Evolutionary conservation across 2,797 vertebrate species (phyloP).

Genomic region (Aphelocoma californica): DNA sequence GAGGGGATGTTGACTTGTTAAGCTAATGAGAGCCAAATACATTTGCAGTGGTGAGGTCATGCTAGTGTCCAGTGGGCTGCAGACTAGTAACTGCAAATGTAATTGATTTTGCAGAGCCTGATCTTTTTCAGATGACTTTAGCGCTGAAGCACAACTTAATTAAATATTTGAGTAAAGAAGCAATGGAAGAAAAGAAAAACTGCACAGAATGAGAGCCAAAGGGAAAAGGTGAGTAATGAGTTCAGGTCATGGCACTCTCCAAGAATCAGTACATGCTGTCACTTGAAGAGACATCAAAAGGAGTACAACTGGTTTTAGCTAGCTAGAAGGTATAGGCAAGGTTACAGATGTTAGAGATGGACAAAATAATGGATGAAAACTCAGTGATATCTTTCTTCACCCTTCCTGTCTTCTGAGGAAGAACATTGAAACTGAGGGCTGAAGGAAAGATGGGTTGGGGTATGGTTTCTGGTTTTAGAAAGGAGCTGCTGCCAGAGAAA

Average conservation of each 20-base stretch:
- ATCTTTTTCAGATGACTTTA: not conserved
- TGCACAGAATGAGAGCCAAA: not conserved
- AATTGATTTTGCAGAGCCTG: not conserved
- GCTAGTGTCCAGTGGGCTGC: not conserved
- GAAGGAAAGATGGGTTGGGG: not conserved
- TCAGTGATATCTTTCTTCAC: not conserved
- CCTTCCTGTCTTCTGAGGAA: not conserved
- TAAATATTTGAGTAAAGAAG: not conserved
- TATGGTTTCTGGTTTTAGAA: not conserved
- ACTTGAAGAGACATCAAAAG: not conserved
- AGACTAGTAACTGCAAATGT: not conserved
- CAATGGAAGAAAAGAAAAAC: not conserved
- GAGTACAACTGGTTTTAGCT: not conserved
- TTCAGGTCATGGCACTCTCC: not conserved
- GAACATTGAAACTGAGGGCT: not conserved
- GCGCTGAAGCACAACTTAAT: not conserved
- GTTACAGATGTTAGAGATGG: not conserved
- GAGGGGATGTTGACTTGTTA: not conserved
- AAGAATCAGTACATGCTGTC: rapidly evolving
- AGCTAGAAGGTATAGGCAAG: not conserved
- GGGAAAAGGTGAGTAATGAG: not conserved
- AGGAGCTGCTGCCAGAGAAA: not conserved
- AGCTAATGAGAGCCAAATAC: not conserved
- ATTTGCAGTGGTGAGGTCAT: not conserved
- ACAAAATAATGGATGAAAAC: not conserved